Conservation (phyloP, 1,140 invertebrate species). For the Apolygus lucorum region DNA sequence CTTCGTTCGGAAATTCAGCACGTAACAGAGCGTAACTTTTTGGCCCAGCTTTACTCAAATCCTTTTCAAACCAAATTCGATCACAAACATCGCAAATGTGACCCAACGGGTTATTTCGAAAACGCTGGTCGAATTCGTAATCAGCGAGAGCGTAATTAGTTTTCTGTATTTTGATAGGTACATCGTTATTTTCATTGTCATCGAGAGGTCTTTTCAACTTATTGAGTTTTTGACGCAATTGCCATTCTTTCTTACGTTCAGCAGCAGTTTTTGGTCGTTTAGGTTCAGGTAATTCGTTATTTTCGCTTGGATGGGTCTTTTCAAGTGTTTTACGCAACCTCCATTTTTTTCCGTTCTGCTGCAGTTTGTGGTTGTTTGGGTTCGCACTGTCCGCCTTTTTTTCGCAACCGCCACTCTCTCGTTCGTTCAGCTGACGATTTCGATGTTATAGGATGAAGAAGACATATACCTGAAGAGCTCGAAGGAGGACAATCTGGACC, state of each 20-base stretch:
- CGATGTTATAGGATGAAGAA: slow-evolving; percentile 1
- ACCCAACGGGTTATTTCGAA: neutral
- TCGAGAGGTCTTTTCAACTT: neutral
- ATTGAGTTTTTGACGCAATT: slow-evolving; percentile 1
- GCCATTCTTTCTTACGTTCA: slow-evolving; percentile 1
- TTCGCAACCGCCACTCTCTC: neutral
- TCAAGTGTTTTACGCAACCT: slow-evolving; percentile 1
- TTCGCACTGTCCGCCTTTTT: neutral
- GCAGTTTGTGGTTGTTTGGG: neutral
- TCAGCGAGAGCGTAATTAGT: neutral
- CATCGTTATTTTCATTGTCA: slow-evolving; percentile 1
- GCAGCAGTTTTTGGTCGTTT: neutral
- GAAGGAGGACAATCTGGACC: neutral
- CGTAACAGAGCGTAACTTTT: neutral
- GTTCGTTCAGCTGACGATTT: neutral
- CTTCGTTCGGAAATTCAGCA: neutral
- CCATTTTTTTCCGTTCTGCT: neutral
- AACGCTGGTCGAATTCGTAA: neutral
- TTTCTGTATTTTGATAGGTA: slow-evolving; percentile 1
- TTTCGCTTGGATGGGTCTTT: neutral
- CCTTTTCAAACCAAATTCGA: slow-evolving; percentile 1
- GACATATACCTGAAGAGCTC: neutral
- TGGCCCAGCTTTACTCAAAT: neutral
- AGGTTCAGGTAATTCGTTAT: slow-evolving; percentile 1
- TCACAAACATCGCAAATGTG: slow-evolving; percentile 1